A percentile compares a stretch with the other conserved stretches of the same genome.
These are phyloP conservation scores for Martes martes DNA, from an alignment of 2,113 vertebrate species.

Conservation along the genomic window DNA sequence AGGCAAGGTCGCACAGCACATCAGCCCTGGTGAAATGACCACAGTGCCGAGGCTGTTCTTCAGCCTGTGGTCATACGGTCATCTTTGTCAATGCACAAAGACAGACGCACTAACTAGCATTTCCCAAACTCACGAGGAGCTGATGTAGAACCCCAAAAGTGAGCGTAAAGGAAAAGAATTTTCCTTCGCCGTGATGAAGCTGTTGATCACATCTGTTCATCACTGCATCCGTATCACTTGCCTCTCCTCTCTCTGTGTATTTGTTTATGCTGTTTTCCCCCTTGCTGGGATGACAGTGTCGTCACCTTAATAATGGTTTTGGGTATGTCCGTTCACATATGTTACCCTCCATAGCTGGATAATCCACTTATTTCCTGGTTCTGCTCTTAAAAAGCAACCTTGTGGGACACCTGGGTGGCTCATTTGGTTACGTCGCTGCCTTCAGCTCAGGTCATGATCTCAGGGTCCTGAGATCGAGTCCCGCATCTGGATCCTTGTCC, in stretches of 20 bases:
- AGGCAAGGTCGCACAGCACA: not conserved
- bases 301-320: not conserved
- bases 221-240: not conserved
- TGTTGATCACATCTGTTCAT: not conserved
- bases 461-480: too few relatives aligned
- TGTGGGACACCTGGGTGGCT: not conserved
- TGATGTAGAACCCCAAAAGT: not conserved
- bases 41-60: not conserved
- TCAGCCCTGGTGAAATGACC: not conserved
- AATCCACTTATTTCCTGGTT: not conserved
- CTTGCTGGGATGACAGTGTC: not conserved
- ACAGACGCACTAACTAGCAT: not conserved
- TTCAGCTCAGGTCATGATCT: too few relatives aligned
- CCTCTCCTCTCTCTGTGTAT: not conserved
- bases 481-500: too few relatives aligned
- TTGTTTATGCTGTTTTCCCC: not conserved
- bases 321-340: not conserved
- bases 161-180: not conserved
- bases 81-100: not conserved
- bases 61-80: not conserved
- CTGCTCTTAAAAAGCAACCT: not conserved
- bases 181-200: not conserved
- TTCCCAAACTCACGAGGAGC: not conserved
- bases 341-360: not conserved
- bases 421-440: too few relatives aligned